Evolutionary conservation across 1,140 invertebrate genomes (phyloP).

Genomic region (Lordiphosa mommai): DNA sequence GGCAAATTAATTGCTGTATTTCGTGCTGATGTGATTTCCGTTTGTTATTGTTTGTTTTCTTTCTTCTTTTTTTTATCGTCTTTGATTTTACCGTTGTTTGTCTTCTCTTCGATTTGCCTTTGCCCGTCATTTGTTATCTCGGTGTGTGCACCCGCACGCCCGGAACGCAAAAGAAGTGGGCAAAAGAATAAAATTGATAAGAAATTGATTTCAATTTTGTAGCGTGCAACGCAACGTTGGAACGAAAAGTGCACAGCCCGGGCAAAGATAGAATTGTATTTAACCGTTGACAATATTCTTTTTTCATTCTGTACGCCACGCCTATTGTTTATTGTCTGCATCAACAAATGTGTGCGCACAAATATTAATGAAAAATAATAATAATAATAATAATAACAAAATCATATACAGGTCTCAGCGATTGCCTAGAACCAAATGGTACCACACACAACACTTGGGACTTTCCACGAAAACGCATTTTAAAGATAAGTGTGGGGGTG

Average conservation of each 20-base stretch:
- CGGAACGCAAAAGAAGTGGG: neutral
- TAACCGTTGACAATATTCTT: slow-evolving; percentile 16
- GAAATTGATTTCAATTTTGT: slow-evolving; percentile 36
- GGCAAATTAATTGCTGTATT: slow-evolving; percentile 65
- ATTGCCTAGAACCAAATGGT: too few relatives aligned
- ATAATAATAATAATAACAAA: too few relatives aligned
- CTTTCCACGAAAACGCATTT: too few relatives aligned
- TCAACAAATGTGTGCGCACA: too few relatives aligned
- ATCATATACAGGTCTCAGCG: too few relatives aligned
- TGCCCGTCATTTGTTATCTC: slow-evolving; percentile 60
- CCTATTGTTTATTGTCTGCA: slow-evolving; percentile 1
- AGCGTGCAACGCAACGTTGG: slow-evolving; percentile 33
- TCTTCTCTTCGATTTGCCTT: slow-evolving; percentile 46
- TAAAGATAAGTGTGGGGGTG: too few relatives aligned
- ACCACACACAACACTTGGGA: too few relatives aligned
- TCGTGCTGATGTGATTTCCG: slow-evolving; percentile 39
- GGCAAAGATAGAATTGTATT: slow-evolving; percentile 26
- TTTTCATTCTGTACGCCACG: neutral
- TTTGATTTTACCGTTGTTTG: slow-evolving; percentile 47
- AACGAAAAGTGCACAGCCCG: slow-evolving; percentile 28
- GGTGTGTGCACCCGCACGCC: too few relatives aligned
- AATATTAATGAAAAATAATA: too few relatives aligned
- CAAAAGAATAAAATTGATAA: slow-evolving; percentile 25
- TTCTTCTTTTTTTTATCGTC: neutral
- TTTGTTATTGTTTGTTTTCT: neutral